Evolutionary conservation across 1,140 invertebrate species (phyloP).

Genomic region (Neotoxoptera formosana): DNA sequence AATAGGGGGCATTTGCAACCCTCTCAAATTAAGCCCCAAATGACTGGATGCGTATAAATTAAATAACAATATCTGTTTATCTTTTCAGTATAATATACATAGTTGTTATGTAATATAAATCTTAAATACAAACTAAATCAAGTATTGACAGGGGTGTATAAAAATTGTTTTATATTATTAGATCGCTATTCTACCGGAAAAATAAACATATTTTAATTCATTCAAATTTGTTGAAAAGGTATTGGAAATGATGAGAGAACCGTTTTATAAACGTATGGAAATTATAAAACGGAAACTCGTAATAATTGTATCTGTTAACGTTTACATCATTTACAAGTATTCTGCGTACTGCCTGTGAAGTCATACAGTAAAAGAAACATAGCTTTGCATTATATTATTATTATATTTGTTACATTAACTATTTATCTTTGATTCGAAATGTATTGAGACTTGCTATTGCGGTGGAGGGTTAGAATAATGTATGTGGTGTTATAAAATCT

Average conservation of each 20-base stretch:
- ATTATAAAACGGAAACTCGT: no score
- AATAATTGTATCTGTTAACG: no score
- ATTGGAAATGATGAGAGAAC: no score
- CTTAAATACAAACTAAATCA: not conserved
- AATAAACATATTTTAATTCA: no score
- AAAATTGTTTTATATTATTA: not conserved
- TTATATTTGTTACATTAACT: not conserved
- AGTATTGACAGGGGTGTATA: not conserved
- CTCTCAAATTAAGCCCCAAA: no score
- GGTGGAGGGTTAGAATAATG: not conserved
- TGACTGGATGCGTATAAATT: not conserved
- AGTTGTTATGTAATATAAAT: not conserved
- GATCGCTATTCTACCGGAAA: not conserved
- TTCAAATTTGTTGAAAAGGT: not conserved
- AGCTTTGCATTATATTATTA: no score
- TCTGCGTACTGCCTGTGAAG: no score
- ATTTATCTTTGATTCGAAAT: not conserved
- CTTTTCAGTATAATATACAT: not conserved
- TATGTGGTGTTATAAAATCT: no score
- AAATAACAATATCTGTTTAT: conserved; percentile 6
- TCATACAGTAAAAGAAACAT: no score
- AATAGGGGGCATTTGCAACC: no score
- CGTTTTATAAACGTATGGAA: no score
- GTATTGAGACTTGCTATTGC: not conserved
- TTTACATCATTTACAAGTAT: no score